A percentile compares a stretch with the other conserved stretches of the same genome.
Evolutionary conservation across 2,113 vertebrate species (phyloP).

Genomic region (Esox niger): DNA sequence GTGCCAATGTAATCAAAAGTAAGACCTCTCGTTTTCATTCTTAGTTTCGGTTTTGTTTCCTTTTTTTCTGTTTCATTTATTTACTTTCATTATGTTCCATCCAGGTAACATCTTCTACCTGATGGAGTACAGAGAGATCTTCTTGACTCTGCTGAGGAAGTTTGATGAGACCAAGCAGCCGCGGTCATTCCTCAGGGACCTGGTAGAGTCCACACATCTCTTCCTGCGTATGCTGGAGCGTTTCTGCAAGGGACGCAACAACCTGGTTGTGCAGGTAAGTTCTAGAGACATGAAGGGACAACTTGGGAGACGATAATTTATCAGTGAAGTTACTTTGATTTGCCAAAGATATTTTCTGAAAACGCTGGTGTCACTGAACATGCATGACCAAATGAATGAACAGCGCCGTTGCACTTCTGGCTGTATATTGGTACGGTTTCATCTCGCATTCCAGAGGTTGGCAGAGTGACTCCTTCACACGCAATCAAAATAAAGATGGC

Average conservation of each 20-base stretch:
- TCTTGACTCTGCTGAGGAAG: constrained; percentile 88
- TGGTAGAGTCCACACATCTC: constrained; percentile 92
- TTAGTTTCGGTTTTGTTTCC: not conserved
- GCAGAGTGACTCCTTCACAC: no score
- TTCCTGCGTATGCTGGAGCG: constrained; percentile 92
- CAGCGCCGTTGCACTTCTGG: not conserved
- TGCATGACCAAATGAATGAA: no score
- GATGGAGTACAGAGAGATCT: constrained; percentile 96
- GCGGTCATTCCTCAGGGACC: constrained; percentile 83
- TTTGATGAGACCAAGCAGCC: constrained; percentile 88
- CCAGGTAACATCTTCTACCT: constrained; percentile 97
- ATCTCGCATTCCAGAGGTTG: no score
- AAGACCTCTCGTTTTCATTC: constrained; percentile 43
- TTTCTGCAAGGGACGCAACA: constrained; percentile 83
- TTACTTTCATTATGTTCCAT: not conserved
- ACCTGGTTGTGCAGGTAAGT: constrained; percentile 86
- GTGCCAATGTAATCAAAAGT: constrained; percentile 92
- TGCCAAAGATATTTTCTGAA: no score
- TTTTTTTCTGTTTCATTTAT: not conserved
- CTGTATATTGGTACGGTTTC: not conserved
- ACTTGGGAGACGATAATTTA: no score
- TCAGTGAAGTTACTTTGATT: no score
- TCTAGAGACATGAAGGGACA: no score
- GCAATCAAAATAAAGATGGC: no score
- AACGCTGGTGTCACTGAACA: no score